Evolutionary conservation across 92 coral and sea anemone species (phyloP), one percentile per base, ranked within the genome.

Genomic region (Actinostola sp.): DNA sequence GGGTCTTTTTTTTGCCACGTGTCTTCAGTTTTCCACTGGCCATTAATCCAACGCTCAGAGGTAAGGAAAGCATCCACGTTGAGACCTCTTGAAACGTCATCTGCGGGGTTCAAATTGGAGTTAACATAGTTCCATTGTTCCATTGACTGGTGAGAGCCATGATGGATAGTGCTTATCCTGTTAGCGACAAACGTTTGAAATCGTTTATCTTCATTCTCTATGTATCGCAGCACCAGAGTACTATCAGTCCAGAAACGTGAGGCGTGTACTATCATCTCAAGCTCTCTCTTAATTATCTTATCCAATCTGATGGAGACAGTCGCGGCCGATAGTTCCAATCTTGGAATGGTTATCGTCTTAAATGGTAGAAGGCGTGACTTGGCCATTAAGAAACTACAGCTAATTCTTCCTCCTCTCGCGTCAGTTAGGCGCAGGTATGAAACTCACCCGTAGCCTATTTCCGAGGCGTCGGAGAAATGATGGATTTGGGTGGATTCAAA

Each of bases 241-340:
- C 80, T 61, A 44, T 84, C 89, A 14, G 89, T 78, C 89, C 89
- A 84, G 44, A 63, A 78, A 8, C 31, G 12, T 5, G 81, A 61
- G 25, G 77, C 61, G 27, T 70, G 35, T 29, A 72, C 32, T 24
- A 61, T 44, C 16, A 71, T 24, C 38, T 63, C 63, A 49, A 49
- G 43, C 66, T 84, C 89, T 26, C 43, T 26, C 36, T 24, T 31
- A 15, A 78, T 72, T 23, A 64, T 41, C 50, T 53, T 54, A 53
- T 71, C 69, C 46, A 72, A 23, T 42, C 60, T 63, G 15, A 65
- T 64, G 8, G 76, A 76, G 36, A 84, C 59, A 4, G 68, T 64
- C 16, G 84, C 88, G 2, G 88, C 83, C 14, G 69, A 51, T 15
- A 77, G 75, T 55, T 83, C 84, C 42, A 77, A 41, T 28, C 80